Evolutionary conservation across 2,113 vertebrate genomes (phyloP), one percentile per base, ranked within the genome.

Genomic region (Pyrgilauda ruficollis): DNA sequence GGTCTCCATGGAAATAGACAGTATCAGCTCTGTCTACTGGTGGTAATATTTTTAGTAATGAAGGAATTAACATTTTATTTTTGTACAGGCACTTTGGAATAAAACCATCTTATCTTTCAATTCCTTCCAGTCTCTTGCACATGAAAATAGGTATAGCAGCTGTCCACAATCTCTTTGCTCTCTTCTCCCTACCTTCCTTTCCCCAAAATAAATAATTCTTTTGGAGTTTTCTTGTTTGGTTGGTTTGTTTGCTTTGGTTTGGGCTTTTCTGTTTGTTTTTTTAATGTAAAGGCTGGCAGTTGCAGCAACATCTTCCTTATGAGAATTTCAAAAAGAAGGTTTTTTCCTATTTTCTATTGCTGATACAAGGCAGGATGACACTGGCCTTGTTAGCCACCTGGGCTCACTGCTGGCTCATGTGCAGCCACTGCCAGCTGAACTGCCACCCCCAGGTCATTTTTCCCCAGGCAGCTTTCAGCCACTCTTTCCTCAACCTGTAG

Each of bases 31-130:
- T 61, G 50, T 74, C 50, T 74, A 41, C 69, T 93, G 47, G 9
- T 63, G 63, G 56, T 70, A 90, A 59, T 50, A 39, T 77, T 78
- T 82, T 75, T 68, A 67, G 44, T 72, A 90, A 89, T 61, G 78
- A 91, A 83, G 44, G 41, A 89, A 95, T 78, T 84, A 56, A 72
- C 53, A 52, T 89, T 92, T 89, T 82, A 47, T 30, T 93, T 90
- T 55, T 68, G 17, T 56, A n/a, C 46, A 49, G 37, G 11, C 16
- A 61, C 2, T 73, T 86, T 64, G 17, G 19, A 72, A 44, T 35
- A 61, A 70, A 96, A 58, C 0, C 4, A 20, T 64, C 82, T 59
- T 19, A n/a, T 63, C 33, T 89, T 73, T 87, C 50, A 31, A 26
- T 76, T 76, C 53, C 53, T 91, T 23, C 4, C 17, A 70, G 47